Evolutionary conservation across 2,113 vertebrate genomes (phyloP), one percentile per base, ranked within the genome.

Genomic region (Pollimyrus isidori): DNA sequence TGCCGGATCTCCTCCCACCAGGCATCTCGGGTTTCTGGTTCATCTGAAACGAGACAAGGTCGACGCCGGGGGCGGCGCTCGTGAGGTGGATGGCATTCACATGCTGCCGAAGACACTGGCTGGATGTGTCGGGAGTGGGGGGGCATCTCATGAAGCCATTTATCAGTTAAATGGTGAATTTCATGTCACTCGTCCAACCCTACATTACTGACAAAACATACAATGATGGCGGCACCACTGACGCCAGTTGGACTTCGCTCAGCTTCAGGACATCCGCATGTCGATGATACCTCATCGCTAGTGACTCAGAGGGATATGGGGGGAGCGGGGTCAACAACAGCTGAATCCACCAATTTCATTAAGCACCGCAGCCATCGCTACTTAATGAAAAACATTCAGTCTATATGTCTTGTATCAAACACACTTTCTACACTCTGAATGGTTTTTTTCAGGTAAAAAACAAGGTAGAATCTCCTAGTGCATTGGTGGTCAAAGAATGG

Each of bases 1-100:
- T 99, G 98, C 93, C 98, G 97, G 92, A 99, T 98, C 95, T 99
- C 98, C 91, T 99, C 98, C 98, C 98, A 99, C 98, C 98, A 99
- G 1, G 98, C 98, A 90, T 99, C 98, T 26, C 98, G 97, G 35
- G 98, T 99, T 94, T 99, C 98, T 21, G 98, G 98, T 93, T 99
- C 98, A 95, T 99, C 98, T 99, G 97, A 94, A 97, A 98, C 94
- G 21, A 97, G 92, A 95, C 46, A 91, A 49, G 30, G 19, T 30
- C 3, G 52, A 19, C 1, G 30, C 19, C 53, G 4, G 26, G 30
- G 30, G n/a, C 35, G 49, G 23, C 4, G 52, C 21, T 35, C 17
- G 21, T 46, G 76, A 56, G 62, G 45, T 17, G 15, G 52, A 9
- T 30, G 39, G 42, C 10, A 52, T 30, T n/a, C 10, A 39, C 35